Percentiles rank a stretch among this genome's conserved stretches.
phyloP scores from a whole-genome alignment of 1,140 invertebrate genomes.

The Bombus balteatus region DNA sequence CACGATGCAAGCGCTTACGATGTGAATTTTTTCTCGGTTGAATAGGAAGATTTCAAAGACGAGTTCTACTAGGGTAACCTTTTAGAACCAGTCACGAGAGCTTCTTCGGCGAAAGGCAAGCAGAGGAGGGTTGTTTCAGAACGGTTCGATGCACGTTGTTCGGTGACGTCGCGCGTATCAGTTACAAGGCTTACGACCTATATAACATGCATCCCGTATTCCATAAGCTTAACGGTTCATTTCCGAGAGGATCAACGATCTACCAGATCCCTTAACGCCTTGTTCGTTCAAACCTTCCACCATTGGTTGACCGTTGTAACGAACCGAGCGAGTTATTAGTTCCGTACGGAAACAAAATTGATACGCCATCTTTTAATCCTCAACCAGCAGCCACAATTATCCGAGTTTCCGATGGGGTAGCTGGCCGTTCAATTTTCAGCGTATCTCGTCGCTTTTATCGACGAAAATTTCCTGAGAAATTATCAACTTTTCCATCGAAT shows the following conservation, averaged over 20 bases:
- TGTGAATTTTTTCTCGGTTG: background rate
- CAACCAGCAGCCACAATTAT: background rate
- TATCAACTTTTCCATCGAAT: background rate
- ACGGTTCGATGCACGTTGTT: constrained; percentile 46
- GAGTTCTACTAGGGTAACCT: background rate
- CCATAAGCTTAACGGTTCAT: constrained; percentile 50
- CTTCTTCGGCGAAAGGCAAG: background rate
- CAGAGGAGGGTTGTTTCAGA: constrained; percentile 20
- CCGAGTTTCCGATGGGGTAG: background rate
- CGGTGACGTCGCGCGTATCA: constrained; percentile 48
- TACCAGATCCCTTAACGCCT: constrained; percentile 38
- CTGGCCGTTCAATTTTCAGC: background rate
- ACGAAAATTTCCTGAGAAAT: background rate
- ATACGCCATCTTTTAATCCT: background rate
- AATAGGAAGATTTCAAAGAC: constrained; percentile 14
- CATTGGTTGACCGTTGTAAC: constrained; percentile 12
- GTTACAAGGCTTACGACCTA: constrained; percentile 40
- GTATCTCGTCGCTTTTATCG: too few relatives aligned
- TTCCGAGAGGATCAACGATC: constrained; percentile 51
- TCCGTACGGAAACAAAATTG: constrained; percentile 18
- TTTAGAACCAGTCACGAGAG: background rate
- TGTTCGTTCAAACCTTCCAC: constrained; percentile 37
- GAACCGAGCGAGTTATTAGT: background rate
- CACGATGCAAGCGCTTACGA: background rate
- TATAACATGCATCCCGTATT: constrained; percentile 20